Evolutionary conservation across 2,888 invertebrate species (phyloP).

Genomic region (Eulithis testata): DNA sequence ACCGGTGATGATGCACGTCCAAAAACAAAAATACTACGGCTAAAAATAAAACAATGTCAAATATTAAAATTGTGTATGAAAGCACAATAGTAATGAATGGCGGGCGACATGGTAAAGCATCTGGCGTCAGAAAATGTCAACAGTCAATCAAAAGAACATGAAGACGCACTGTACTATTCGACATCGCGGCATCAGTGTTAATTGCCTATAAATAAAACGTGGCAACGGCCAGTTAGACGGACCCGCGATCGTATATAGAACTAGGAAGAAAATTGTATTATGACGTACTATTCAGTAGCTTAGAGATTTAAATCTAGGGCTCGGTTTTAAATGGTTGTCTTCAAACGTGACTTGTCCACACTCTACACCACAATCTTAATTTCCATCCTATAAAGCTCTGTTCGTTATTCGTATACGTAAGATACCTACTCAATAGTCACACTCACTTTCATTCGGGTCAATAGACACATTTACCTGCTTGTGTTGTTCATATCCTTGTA

Average conservation of each 20-base stretch:
- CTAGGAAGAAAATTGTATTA: slow-evolving; percentile 38
- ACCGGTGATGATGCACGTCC: slow-evolving; percentile 48
- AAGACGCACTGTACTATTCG: slow-evolving; percentile 49
- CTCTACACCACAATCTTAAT: slow-evolving; percentile 8
- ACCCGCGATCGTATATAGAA: slow-evolving; percentile 46
- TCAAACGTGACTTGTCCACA: slow-evolving; percentile 4
- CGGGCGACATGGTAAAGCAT: slow-evolving; percentile 39
- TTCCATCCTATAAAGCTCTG: slow-evolving; percentile 8
- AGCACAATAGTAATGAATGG: slow-evolving; percentile 21
- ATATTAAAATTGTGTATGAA: slow-evolving; percentile 30
- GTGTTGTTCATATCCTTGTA: slow-evolving; percentile 13
- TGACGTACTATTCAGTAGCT: slow-evolving; percentile 27
- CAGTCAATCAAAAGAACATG: slow-evolving; percentile 70
- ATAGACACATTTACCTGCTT: slow-evolving; percentile 29
- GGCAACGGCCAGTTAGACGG: slow-evolving; percentile 46
- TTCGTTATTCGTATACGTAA: background rate
- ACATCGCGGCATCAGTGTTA: slow-evolving; percentile 59
- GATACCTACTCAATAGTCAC: background rate
- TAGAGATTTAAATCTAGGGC: slow-evolving; percentile 18
- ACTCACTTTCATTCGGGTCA: slow-evolving; percentile 28
- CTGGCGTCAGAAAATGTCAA: slow-evolving; percentile 62
- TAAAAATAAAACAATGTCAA: slow-evolving; percentile 39
- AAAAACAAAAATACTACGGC: slow-evolving; percentile 45
- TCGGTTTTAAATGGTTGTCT: slow-evolving; percentile 22
- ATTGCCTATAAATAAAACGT: slow-evolving; percentile 70